Evolutionary conservation across 1,140 invertebrate genomes (phyloP).

Genomic region (Campoletis sonorensis): DNA sequence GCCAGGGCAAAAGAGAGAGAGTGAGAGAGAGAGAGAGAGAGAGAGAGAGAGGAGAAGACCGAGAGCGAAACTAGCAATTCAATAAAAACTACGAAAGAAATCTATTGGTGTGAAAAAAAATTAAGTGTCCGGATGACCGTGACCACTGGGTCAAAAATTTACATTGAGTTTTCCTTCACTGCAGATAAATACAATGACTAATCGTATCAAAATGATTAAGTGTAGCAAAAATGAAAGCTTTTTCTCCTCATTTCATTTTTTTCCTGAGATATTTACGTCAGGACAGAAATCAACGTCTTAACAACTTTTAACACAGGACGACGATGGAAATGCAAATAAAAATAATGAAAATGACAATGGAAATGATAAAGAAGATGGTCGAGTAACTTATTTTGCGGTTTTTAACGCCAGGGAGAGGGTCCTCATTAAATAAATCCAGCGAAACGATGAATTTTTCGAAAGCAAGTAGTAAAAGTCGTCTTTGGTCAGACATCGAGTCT

Average conservation of each 20-base stretch:
- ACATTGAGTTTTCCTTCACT: background rate
- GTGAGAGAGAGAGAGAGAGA: conserved; percentile 29
- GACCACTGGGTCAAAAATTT: conserved; percentile 42
- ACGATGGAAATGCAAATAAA: no score
- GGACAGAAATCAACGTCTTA: no score
- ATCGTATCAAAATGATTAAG: background rate
- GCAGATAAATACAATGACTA: background rate
- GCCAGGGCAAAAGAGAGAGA: conserved; percentile 27
- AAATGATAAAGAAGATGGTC: background rate
- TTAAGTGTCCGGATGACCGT: conserved; percentile 32
- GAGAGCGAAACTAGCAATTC: conserved; percentile 39
- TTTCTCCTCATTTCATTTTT: background rate
- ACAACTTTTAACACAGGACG: no score
- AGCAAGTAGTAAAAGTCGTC: background rate
- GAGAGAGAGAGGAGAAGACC: conserved; percentile 33
- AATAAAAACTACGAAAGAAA: conserved; percentile 25
- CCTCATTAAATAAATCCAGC: background rate
- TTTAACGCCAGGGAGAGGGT: background rate
- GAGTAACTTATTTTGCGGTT: background rate
- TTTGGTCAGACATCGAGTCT: background rate
- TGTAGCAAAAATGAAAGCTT: background rate
- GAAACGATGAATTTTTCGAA: background rate
- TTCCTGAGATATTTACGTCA: background rate
- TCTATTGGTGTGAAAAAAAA: conserved; percentile 39
- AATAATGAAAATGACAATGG: no score